Conservation (phyloP, 2,888 invertebrate species). For the Apoda limacodes region DNA sequence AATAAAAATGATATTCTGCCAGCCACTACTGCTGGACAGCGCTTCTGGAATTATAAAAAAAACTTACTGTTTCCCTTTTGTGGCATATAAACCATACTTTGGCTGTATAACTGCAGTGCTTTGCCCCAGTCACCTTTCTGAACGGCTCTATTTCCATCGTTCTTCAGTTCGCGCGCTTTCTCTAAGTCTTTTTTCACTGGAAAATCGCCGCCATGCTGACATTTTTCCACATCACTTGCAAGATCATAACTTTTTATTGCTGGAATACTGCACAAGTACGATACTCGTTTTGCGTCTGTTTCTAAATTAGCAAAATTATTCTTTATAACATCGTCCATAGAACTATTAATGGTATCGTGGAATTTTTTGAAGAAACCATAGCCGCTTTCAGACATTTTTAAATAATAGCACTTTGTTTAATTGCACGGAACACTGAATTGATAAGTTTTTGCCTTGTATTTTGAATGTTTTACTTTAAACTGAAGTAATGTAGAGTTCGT, state of each 20-base stretch:
- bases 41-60: constrained; percentile 4
- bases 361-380: constrained; percentile 74
- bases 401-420: too few relatives aligned
- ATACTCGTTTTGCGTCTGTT: constrained; percentile 74
- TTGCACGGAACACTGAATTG: too few relatives aligned
- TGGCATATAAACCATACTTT: constrained; percentile 76
- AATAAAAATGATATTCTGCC: too few relatives aligned
- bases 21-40: too few relatives aligned
- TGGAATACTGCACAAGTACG: constrained; percentile 69
- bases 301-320: constrained; percentile 73
- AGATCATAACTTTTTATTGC: constrained; percentile 59
- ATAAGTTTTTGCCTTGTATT: too few relatives aligned
- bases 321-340: constrained; percentile 67
- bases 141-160: constrained; percentile 79
- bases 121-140: constrained; percentile 76
- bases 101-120: constrained; percentile 78
- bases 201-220: constrained; percentile 38
- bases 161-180: constrained; percentile 74
- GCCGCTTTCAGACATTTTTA: constrained; percentile 42
- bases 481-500: too few relatives aligned
- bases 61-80: constrained; percentile 71
- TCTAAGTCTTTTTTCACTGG: constrained; percentile 67
- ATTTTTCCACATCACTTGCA: constrained; percentile 46
- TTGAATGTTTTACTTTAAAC: too few relatives aligned
- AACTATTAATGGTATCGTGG: constrained; percentile 69